Evolutionary conservation across 1,140 invertebrate genomes (phyloP), one percentile per base, ranked within the genome.

Genomic region (Drosophila serrata): DNA sequence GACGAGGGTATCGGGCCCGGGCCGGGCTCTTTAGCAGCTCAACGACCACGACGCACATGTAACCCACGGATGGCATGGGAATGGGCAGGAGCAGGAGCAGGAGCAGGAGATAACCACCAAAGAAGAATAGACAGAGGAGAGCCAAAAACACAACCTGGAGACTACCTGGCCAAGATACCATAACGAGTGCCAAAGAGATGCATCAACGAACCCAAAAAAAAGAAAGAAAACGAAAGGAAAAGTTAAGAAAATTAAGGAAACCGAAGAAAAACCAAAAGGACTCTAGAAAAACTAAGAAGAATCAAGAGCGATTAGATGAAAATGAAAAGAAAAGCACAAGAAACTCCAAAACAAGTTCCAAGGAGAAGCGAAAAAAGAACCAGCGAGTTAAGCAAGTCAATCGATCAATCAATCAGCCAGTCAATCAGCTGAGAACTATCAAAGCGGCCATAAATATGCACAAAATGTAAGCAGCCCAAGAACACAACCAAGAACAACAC

Each of bases 11-110:
- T 91, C 93, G 94, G 58, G 93, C 96, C 94, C 95, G 96, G 82
- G 97, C 96, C 69, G 97, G 96, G 77, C 97, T 97, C 94, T 97
- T 97, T 94, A 97, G 96, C 93, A 96, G 95, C 45, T 62, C 68
- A 0, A 51, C 48, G 29, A 53, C 13, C 6, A 33, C 48, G 12
- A 55, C 33, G 15, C 85, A 86, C 48, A 86, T 81, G 84, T 82
- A 43, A 65, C 31, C 29, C 33, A 6, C 0, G 31, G 7, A 33
- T 7, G 42, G 42, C 17, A 22, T 6, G 48, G 9, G n/a, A n/a
- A n/a, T n/a, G n/a, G n/a, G 7, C 19, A 53, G 1, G 51, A 39
- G 42, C 17, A 22, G 3, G 48, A 6, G 37, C 39, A 11, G 8
- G 35, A 60, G 45, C 49, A 37, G 17, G 29, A 40, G n/a, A n/a